Conservation (phyloP, 2,797 vertebrate genomes). For the Gallirallus australis region DNA sequence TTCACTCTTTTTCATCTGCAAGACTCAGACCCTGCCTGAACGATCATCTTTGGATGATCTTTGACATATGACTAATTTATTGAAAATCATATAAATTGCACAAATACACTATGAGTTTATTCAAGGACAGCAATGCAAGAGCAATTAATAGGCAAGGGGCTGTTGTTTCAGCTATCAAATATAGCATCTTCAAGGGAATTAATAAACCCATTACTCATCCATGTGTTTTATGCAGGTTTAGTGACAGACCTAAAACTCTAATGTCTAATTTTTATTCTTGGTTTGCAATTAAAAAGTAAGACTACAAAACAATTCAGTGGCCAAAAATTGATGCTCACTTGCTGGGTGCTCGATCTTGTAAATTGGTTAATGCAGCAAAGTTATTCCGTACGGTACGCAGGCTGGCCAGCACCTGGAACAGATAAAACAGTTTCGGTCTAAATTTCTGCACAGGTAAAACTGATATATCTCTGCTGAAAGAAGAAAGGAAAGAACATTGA, state of each 20-base stretch:
- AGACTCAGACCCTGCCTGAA: neutral
- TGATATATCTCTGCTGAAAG: neutral
- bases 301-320: neutral
- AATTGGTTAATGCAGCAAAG: slow-evolving; percentile 97
- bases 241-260: neutral
- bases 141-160: neutral
- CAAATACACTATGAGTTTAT: neutral
- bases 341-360: slow-evolving; percentile 92
- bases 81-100: neutral
- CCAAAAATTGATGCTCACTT: slow-evolving; percentile 85
- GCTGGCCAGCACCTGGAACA: slow-evolving; percentile 93
- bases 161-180: neutral
- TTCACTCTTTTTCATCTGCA: neutral
- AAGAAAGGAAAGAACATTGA: neutral
- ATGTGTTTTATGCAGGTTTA: neutral
- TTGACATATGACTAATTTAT: neutral
- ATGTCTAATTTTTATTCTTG: neutral
- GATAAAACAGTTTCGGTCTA: slow-evolving; percentile 24
- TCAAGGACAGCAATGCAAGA: neutral
- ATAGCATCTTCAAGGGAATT: neutral
- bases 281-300: neutral
- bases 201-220: neutral
- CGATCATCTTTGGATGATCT: neutral
- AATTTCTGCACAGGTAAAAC: neutral
- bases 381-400: slow-evolving; percentile 98